Base-by-base conservation (phyloP, 2,797 vertebrate genomes). In the Rachycentron canadum region DNA sequence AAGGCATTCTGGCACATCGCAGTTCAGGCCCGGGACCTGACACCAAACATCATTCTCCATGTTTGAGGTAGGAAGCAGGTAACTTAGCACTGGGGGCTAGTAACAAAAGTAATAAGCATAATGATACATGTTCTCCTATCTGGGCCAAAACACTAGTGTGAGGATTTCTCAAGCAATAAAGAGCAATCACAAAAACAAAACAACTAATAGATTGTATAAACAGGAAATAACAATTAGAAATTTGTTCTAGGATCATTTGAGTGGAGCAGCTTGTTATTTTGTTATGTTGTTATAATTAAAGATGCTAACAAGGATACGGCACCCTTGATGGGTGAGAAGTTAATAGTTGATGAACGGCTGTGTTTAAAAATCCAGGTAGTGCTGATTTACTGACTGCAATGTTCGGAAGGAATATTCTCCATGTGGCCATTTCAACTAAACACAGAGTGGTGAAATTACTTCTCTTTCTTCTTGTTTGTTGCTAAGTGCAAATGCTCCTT, bases 401-500 rank as follows among this genome's bases (percentile, higher is more conserved):
- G 12, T 49, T 40, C 47, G n/a, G 12, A 28, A 2, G 5, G 16
- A 45, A 34, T 30, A 26, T 19, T 69, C 9, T 73, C 25, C 1
- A 47, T 47, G 17, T 45, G 21, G 30, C n/a, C 26, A 61, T 74
- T 74, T 74, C 4, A 70, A 68, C 71, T 74, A 68, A 57, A 82
- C 50, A n/a, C 16, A 43, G 72, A 43, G 28, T 11, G 52, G 12
- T 49, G 56, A 57, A 63, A 62, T 1, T 72, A 45, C 10, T n/a
- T 30, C 19, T 40, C 17, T 32, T 58, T 65, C 25, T 21, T 41
- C 14, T 47, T 52, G 3, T 30, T 56, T 69, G 21, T 30, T 53
- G 19, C 3, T 70, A 36, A 75, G 79, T 64, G 73, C 32, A 74
- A 64, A 47, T 52, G 38, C 47, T 76, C 28, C 23, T 57, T 69